A percentile compares a stretch with the other conserved stretches of the same genome.
These are phyloP conservation scores for Pleuronectes platessa DNA, from an alignment of 2,113 vertebrate species.

Conservation along the genomic window DNA sequence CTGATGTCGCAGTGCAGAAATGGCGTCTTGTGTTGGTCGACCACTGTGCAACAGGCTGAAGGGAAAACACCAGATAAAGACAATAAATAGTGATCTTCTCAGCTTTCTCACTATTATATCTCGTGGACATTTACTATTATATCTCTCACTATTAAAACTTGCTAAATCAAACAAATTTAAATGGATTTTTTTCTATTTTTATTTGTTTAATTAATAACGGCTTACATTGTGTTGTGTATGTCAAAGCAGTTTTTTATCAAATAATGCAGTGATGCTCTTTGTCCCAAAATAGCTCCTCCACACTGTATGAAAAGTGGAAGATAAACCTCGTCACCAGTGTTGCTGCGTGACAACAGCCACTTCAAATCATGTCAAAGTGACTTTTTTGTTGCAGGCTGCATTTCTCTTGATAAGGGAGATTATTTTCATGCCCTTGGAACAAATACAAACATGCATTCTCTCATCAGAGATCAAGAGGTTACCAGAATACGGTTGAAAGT, in stretches of 20 bases:
- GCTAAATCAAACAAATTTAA: neutral
- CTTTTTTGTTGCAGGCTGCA: neutral
- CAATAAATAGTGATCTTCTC: neutral
- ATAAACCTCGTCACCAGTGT: neutral
- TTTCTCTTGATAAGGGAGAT: neutral
- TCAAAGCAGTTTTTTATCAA: neutral
- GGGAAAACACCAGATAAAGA: neutral
- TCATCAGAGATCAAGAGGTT: neutral
- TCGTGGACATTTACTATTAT: neutral
- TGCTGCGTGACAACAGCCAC: neutral
- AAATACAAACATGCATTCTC: neutral
- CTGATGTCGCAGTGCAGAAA: conserved; percentile 74
- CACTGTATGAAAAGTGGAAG: neutral
- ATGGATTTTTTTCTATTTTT: neutral
- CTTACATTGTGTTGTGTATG: neutral
- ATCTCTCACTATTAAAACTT: neutral
- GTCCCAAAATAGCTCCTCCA: neutral
- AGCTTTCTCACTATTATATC: neutral
- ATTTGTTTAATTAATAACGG: neutral
- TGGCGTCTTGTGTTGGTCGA: neutral
- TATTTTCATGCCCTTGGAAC: neutral
- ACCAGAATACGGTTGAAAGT: too few species aligned
- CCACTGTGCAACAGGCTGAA: conserved; percentile 46
- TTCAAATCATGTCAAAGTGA: neutral
- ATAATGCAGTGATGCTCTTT: neutral